Evolutionary conservation across 2,113 vertebrate species (phyloP).

Genomic region (Hemiscyllium ocellatum): DNA sequence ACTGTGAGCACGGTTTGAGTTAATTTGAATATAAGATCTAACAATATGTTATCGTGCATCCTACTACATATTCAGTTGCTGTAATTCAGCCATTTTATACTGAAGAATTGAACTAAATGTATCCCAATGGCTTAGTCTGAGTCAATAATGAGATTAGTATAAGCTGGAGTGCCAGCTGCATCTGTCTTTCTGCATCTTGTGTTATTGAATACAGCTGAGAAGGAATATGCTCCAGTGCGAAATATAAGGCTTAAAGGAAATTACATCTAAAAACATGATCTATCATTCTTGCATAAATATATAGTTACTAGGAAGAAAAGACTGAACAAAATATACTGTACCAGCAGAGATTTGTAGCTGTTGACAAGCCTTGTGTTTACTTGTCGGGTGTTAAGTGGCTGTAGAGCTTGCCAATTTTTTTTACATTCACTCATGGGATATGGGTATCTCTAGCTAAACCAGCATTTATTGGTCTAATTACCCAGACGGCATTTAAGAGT

Average conservation of each 20-base stretch:
- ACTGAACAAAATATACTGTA: background rate
- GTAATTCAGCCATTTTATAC: background rate
- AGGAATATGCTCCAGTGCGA: background rate
- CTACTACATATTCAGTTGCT: background rate
- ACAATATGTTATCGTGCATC: background rate
- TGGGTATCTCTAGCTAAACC: no score
- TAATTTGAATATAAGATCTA: background rate
- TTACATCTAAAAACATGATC: background rate
- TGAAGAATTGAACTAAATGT: background rate
- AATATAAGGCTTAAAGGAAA: background rate
- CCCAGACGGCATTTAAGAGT: no score
- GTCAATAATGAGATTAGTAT: slow-evolving; percentile 24
- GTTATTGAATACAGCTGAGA: background rate
- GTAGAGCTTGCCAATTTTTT: no score
- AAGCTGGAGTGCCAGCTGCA: slow-evolving; percentile 3
- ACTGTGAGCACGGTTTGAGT: background rate
- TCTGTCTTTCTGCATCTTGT: slow-evolving; percentile 16
- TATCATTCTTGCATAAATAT: background rate
- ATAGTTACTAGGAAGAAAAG: background rate
- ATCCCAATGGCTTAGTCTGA: slow-evolving; percentile 21
- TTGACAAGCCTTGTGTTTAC: background rate
- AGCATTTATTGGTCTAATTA: no score
- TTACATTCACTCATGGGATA: no score
- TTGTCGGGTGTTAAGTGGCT: background rate
- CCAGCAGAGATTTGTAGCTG: background rate